Evolutionary conservation across 92 coral and sea anemone species (phyloP).

Genomic region (Phenganax stokvisi): DNA sequence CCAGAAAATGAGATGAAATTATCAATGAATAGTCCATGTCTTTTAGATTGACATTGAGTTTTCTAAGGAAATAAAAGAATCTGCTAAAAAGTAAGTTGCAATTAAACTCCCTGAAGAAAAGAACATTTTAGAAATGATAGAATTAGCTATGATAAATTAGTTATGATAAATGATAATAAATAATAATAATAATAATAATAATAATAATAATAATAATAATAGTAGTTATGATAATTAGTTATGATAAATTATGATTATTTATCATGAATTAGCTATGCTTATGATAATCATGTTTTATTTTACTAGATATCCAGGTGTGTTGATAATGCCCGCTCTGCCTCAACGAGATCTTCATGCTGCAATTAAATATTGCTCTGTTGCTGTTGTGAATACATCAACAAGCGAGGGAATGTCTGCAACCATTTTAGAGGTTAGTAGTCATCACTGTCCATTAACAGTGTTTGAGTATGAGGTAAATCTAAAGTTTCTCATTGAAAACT

Average conservation of each 20-base stretch:
- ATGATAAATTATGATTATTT: too few species aligned
- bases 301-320: slow-evolving; percentile 67
- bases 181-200: background rate
- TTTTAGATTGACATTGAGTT: slow-evolving; percentile 62
- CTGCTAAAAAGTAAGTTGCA: slow-evolving; percentile 53
- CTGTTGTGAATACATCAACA: slow-evolving; percentile 74
- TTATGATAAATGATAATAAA: background rate
- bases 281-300: background rate
- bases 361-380: slow-evolving; percentile 54
- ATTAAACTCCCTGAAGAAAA: background rate
- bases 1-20: background rate
- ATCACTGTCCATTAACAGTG: background rate
- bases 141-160: background rate
- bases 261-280: background rate
- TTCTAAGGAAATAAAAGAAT: slow-evolving; percentile 57
- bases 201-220: too few species aligned
- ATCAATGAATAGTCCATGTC: background rate
- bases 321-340: slow-evolving; percentile 56
- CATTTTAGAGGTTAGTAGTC: slow-evolving; percentile 63
- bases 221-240: too few species aligned
- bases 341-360: slow-evolving; percentile 69
- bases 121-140: background rate
- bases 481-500: background rate
- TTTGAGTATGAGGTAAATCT: background rate
- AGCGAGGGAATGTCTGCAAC: slow-evolving; percentile 98